These are phyloP conservation scores for Ichneumon xanthorius DNA, from an alignment of 2,888 invertebrate genomes.

Conservation along the genomic window DNA sequence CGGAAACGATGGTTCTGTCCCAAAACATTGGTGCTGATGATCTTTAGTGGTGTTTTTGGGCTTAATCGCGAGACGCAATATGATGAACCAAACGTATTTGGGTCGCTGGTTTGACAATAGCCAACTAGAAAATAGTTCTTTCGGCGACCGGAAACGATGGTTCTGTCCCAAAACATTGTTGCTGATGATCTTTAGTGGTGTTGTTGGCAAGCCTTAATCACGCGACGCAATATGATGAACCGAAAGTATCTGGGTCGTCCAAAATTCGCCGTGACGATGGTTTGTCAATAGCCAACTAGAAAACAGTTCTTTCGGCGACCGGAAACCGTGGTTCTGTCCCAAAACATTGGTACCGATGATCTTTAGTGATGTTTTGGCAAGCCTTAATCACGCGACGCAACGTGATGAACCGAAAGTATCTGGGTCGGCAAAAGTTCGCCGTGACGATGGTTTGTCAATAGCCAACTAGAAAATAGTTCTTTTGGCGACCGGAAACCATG, in stretches of 20 bases:
- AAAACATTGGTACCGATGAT: neutral
- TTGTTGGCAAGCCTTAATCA: no score
- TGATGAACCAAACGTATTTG: neutral
- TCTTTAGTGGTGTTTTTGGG: neutral
- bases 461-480: no score
- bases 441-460: no score
- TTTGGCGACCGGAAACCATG: neutral
- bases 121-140: no score
- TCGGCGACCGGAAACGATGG: no score
- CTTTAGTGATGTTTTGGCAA: neutral
- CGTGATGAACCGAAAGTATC: neutral
- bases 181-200: no score
- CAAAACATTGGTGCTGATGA: no score
- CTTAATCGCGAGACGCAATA: neutral
- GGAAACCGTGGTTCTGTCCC: no score
- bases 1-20: no score
- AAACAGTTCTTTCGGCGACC: no score
- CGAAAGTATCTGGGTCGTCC: neutral
- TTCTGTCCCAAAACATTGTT: no score
- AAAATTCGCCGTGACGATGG: neutral
- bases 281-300: no score
- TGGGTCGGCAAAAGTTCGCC: neutral
- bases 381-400: neutral
- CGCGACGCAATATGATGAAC: neutral
- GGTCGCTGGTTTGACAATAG: neutral